A percentile compares a stretch with the other conserved stretches of the same genome.
Evolutionary conservation across 1,140 invertebrate species (phyloP).

Genomic region (Rhyzopertha dominica): DNA sequence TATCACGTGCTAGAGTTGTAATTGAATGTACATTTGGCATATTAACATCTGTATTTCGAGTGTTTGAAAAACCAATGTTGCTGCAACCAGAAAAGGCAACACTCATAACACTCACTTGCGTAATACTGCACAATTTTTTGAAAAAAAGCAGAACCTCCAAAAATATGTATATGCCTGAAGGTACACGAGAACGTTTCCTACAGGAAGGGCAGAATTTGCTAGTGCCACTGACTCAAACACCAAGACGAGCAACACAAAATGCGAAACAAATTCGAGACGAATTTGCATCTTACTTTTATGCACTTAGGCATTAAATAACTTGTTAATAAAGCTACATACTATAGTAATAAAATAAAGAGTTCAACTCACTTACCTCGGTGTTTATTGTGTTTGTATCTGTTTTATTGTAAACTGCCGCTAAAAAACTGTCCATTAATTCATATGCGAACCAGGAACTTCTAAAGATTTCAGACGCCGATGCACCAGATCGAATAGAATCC

Average conservation of each 20-base stretch:
- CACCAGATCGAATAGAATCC: too few relatives aligned
- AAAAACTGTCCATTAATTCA: constrained; percentile 22
- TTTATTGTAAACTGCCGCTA: constrained; percentile 8
- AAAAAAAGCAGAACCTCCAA: constrained; percentile 7
- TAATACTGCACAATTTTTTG: too few relatives aligned
- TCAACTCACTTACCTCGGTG: not conserved
- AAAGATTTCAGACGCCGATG: too few relatives aligned
- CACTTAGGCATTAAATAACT: not conserved
- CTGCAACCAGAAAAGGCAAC: constrained; percentile 8
- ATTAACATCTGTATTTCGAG: not conserved
- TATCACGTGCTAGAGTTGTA: constrained; percentile 21
- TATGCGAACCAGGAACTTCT: constrained; percentile 33
- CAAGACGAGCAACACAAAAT: constrained; percentile 5
- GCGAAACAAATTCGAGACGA: constrained; percentile 1
- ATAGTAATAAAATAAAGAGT: not conserved
- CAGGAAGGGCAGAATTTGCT: constrained; percentile 8
- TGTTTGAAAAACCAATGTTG: constrained; percentile 11
- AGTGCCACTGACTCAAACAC: constrained; percentile 2
- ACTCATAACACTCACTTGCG: constrained; percentile 3
- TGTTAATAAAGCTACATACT: not conserved
- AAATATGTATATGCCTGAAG: not conserved
- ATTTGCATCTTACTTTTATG: constrained; percentile 7
- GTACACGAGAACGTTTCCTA: constrained; percentile 1
- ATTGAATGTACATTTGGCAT: not conserved
- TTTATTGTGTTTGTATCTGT: not conserved